Evolutionary conservation across 2,113 vertebrate species (phyloP), one percentile per base, ranked within the genome.

Genomic region (Mus pahari): DNA sequence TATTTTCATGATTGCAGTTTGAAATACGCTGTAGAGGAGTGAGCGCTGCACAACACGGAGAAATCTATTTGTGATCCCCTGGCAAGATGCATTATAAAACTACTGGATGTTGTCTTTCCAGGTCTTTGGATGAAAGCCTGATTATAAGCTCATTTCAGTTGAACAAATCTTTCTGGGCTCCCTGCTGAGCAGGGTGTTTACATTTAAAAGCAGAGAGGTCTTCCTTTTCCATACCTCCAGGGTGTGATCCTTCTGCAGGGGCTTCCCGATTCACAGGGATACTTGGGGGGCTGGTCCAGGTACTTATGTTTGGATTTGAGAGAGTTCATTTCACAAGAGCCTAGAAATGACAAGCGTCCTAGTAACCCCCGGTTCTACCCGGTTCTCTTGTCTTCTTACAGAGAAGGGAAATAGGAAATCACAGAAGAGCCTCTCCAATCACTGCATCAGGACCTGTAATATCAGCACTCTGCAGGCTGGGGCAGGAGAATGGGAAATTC

Each of bases 91-190:
- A 96, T 91, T 97, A 95, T 79, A 94, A 93, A 97, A 96, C 95
- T 97, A 83, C 94, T 92, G 94, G 97, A 97, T 97, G 97, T 97
- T 98, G 98, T 98, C 95, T 98, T 98, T 98, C 97, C 97, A 98
- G 97, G 98, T 98, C 97, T 98, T 98, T 97, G 97, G 97, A 98
- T 97, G 97, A 98, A 98, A 98, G 98, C 97, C 97, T 98, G 98
- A 98, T 98, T 98, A 98, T 98, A 98, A 98, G 91, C 98, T 98
- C 97, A 98, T 98, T 98, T 98, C 97, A 98, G 97, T 87, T 98
- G 98, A 98, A 98, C 97, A 98, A 98, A 98, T 98, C 98, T 98
- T 98, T 98, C 96, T 96, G 96, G 98, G 95, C 94, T 98, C 96
- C 98, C 98, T 93, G 96, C 98, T 98, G 98, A 98, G 98, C 96